Conservation (phyloP, 2,797 vertebrate species). For the Neosilurus mollespiculum region DNA sequence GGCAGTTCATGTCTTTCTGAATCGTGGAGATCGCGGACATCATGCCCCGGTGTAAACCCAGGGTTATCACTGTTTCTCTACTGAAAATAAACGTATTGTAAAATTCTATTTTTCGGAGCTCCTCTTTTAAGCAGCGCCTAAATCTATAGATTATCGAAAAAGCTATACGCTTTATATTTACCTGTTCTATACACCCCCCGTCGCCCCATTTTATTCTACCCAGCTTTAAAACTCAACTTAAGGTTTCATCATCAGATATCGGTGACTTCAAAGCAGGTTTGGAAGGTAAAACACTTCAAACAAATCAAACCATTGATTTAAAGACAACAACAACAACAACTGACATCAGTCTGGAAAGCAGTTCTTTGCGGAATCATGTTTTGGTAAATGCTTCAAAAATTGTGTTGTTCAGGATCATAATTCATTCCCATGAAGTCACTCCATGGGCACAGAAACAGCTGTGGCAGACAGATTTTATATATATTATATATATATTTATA, state of each 20-base stretch:
- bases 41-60: too few relatives aligned
- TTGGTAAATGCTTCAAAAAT: not conserved
- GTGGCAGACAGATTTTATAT: constrained; percentile 5
- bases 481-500: not conserved
- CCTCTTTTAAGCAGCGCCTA: too few relatives aligned
- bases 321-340: too few relatives aligned
- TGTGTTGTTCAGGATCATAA: not conserved
- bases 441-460: constrained; percentile 5
- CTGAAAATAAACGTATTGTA: too few relatives aligned
- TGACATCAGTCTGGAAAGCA: not conserved
- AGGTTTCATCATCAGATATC: not conserved
- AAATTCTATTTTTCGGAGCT: too few relatives aligned
- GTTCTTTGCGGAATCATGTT: not conserved
- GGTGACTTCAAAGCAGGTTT: not conserved
- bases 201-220: too few relatives aligned
- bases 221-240: not conserved
- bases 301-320: not conserved
- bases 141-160: too few relatives aligned
- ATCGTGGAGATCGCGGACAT: too few relatives aligned
- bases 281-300: not conserved
- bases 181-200: too few relatives aligned
- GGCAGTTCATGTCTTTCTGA: too few relatives aligned
- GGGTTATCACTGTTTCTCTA: too few relatives aligned
- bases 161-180: not conserved
- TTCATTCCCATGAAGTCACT: not conserved